Percentiles rank a stretch among this genome's conserved stretches.
phyloP scores from a whole-genome alignment of 1,140 invertebrate species.

The Coelopa frigida region DNA sequence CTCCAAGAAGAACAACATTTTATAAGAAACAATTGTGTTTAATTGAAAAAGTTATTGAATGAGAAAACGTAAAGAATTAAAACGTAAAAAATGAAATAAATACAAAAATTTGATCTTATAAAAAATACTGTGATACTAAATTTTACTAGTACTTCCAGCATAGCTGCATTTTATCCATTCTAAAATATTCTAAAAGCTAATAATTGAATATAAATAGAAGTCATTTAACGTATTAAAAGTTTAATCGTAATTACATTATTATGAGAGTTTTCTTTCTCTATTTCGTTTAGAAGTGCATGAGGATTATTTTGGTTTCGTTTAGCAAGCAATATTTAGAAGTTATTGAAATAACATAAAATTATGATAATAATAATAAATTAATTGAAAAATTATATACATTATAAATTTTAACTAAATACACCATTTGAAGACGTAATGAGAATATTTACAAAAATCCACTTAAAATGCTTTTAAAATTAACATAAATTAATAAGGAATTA shows the following conservation, averaged over 20 bases:
- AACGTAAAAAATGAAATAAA: slow-evolving; percentile 12
- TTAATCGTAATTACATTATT: not conserved
- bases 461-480: too few relatives aligned
- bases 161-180: slow-evolving; percentile 46
- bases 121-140: slow-evolving; percentile 47
- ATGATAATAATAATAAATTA: not conserved
- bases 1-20: too few relatives aligned
- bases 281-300: not conserved
- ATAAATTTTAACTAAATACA: not conserved
- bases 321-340: not conserved
- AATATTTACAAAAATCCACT: too few relatives aligned
- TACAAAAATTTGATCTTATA: slow-evolving; percentile 43
- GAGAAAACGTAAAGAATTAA: not conserved
- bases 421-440: too few relatives aligned
- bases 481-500: too few relatives aligned
- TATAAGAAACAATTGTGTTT: too few relatives aligned
- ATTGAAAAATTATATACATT: not conserved
- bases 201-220: not conserved
- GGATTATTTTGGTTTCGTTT: not conserved
- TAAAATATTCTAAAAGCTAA: slow-evolving; percentile 40
- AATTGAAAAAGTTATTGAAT: slow-evolving; percentile 15
- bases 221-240: not conserved
- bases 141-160: slow-evolving; percentile 47
- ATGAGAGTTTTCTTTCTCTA: not conserved
- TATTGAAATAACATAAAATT: not conserved